These are phyloP conservation scores for Sturnira hondurensis DNA, from an alignment of 2,113 vertebrate genomes.

Conservation along the genomic window DNA sequence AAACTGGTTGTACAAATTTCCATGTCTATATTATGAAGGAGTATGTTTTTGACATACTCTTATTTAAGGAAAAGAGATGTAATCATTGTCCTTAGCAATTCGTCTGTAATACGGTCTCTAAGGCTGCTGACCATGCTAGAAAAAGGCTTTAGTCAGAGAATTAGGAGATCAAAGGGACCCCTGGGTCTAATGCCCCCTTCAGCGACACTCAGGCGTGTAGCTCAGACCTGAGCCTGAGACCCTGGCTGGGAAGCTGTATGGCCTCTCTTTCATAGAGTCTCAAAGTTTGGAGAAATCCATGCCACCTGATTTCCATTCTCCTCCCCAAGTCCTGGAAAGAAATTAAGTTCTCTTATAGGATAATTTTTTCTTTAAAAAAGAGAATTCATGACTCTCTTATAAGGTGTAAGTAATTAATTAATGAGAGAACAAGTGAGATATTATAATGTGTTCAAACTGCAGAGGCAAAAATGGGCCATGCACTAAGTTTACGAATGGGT, in stretches of 20 bases:
- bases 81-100: neutral
- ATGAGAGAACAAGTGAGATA: neutral
- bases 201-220: neutral
- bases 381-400: neutral
- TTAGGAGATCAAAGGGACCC: neutral
- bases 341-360: neutral
- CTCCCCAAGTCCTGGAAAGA: neutral
- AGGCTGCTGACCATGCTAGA: neutral
- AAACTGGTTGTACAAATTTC: neutral
- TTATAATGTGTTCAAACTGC: neutral
- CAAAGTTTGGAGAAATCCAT: neutral
- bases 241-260: neutral
- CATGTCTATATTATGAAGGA: neutral
- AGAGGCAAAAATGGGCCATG: neutral
- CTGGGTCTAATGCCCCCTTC: neutral
- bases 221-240: neutral
- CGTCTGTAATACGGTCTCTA: neutral
- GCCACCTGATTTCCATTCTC: neutral
- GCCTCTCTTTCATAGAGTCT: neutral
- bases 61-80: neutral
- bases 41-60: neutral
- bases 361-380: neutral
- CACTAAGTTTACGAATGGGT: neutral
- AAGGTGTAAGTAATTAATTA: neutral
- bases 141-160: neutral